Base-by-base conservation (phyloP, 2,113 vertebrate species). In the Forbesichthys agassizii region DNA sequence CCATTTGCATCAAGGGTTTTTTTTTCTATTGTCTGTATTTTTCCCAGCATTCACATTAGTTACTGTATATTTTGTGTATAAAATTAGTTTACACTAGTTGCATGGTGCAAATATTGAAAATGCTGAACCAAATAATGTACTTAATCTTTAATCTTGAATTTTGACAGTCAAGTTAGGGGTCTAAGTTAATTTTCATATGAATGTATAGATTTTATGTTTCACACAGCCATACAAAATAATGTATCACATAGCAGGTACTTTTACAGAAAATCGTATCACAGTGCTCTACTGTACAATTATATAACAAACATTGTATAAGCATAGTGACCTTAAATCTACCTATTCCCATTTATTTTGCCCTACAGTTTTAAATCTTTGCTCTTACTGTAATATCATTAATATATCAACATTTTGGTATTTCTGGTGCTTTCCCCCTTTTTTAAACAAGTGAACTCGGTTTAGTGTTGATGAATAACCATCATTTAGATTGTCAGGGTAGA, bases 91-190 rank as follows among this genome's bases (percentile, higher is more conserved):
- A 62, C 77, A 84, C 79, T 76, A 77, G 74, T 81, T 85, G 82
- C 63, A 61, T 77, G 64, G 83, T 83, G 77, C 86, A 82, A 82
- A 85, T 78, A 84, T 80, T 57, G 67, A 77, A 82, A 79, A 73
- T 87, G 77, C 68, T 85, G 79, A 87, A 87, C 85, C 89, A 90
- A 90, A 90, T 87, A 89, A 72, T 84, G 62, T 86, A 78, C 42
- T 42, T 61, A 53, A 73, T 51, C 73, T 84, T 75, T 78, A 69
- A 77, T 53, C 65, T 81, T 65, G 74, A 70, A 66, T 85, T 71
- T 81, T 80, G 73, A 88, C 82, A 74, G 81, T 82, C 71, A 66
- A 66, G 49, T 64, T 80, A 73, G 73, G 51, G 68, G 61, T 88
- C 81, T 80, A 66, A 81, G 62, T 85, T 84, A 5, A 85, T 65